These are phyloP conservation scores for Diachrysia chrysitis DNA, from an alignment of 2,888 invertebrate genomes.

Conservation along the genomic window DNA sequence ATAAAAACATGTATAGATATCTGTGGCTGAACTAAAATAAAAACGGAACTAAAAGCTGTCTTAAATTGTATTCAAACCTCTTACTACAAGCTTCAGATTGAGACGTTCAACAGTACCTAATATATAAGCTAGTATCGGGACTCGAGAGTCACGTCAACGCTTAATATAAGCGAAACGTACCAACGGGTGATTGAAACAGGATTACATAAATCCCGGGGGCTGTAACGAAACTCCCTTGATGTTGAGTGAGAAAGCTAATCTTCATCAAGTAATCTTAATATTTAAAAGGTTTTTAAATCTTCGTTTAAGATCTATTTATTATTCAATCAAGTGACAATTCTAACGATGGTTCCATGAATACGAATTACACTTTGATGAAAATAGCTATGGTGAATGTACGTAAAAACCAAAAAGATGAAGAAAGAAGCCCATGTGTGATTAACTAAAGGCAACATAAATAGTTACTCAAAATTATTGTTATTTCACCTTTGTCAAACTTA, in stretches of 20 bases:
- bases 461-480: no score
- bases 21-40: no score
- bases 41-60: not conserved
- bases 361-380: not conserved
- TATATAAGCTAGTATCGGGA: conserved; percentile 24
- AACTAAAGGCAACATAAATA: no score
- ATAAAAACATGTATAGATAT: no score
- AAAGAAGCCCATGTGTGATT: no score
- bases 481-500: no score
- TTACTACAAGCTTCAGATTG: conserved; percentile 12
- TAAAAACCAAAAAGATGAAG: no score
- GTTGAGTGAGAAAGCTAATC: conserved; percentile 44
- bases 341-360: not conserved
- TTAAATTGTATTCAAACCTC: not conserved
- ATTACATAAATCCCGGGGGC: conserved; percentile 63
- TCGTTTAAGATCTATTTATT: conserved; percentile 8
- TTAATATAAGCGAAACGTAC: conserved; percentile 65
- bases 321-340: not conserved
- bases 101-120: conserved; percentile 19
- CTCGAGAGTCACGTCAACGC: conserved; percentile 59
- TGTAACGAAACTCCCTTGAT: conserved; percentile 33
- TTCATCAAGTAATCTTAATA: conserved; percentile 46
- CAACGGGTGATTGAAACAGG: conserved; percentile 62
- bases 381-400: no score
- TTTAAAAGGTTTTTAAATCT: conserved; percentile 29